Conservation (phyloP, 2,113 vertebrate genomes). For the Pseudolaguvia tuberculata region DNA sequence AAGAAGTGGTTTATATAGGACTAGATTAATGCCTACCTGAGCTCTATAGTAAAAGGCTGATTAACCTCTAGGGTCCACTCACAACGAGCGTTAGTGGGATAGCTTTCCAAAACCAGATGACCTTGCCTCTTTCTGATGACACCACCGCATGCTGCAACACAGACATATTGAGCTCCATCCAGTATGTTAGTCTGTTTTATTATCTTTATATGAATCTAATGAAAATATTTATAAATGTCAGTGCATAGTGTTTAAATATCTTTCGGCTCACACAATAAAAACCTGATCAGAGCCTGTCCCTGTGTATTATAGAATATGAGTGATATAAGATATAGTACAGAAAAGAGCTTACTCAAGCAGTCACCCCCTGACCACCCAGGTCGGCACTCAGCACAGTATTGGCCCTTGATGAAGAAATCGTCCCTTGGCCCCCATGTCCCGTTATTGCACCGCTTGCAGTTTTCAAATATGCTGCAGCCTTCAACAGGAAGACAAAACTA, state of each 20-base stretch:
- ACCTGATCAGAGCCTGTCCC: constrained; percentile 14
- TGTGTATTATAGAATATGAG: background rate
- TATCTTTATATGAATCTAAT: background rate
- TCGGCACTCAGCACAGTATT: constrained; percentile 89
- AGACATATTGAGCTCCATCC: background rate
- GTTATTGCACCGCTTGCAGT: constrained; percentile 92
- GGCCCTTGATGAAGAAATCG: constrained; percentile 87
- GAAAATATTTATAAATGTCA: background rate
- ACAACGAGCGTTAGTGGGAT: constrained; percentile 89
- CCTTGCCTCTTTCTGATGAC: constrained; percentile 80
- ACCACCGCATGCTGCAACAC: constrained; percentile 81
- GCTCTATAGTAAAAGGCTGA: constrained; percentile 80
- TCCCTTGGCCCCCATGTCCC: constrained; percentile 91
- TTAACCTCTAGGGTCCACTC: constrained; percentile 91
- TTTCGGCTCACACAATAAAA: background rate
- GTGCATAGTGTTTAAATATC: background rate
- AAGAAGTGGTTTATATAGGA: background rate
- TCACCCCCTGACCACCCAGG: constrained; percentile 95
- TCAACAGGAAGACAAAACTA: constrained; percentile 23
- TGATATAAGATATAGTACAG: background rate
- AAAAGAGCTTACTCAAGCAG: constrained; percentile 85
- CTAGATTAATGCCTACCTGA: constrained; percentile 70
- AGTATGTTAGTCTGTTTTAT: background rate
- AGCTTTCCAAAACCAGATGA: constrained; percentile 90
- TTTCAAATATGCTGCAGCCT: constrained; percentile 92